Evolutionary conservation across 2,888 invertebrate species (phyloP).

Genomic region (Nudaria mundana): DNA sequence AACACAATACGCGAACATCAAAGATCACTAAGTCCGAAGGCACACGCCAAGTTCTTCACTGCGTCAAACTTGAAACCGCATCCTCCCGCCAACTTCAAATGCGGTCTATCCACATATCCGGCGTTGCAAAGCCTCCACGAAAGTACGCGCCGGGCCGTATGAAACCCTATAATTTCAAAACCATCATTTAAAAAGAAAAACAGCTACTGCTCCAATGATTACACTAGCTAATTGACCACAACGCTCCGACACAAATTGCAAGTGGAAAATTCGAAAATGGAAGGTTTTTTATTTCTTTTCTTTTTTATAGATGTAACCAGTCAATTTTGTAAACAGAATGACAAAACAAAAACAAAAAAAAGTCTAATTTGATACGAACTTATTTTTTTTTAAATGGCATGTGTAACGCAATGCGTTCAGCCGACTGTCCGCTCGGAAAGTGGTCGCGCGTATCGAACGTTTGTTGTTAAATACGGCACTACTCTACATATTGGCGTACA

Average conservation of each 20-base stretch:
- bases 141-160: constrained; percentile 58
- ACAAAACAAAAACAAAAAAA: background rate
- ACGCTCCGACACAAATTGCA: constrained; percentile 32
- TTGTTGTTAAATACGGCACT: constrained; percentile 76
- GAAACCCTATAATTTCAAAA: constrained; percentile 76
- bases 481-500: constrained; percentile 68
- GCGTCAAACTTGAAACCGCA: constrained; percentile 25
- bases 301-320: background rate
- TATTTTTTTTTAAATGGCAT: constrained; percentile 38
- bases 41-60: constrained; percentile 24
- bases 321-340: background rate
- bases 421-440: constrained; percentile 62
- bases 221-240: constrained; percentile 53
- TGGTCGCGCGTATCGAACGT: constrained; percentile 67
- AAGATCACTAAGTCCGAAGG: constrained; percentile 41
- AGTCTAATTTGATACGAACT: constrained; percentile 36
- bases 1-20: constrained; percentile 40
- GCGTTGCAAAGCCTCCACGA: constrained; percentile 45
- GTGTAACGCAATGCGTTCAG: constrained; percentile 57
- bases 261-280: constrained; percentile 40
- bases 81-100: constrained; percentile 40
- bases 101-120: constrained; percentile 59
- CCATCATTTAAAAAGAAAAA: constrained; percentile 60
- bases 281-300: constrained; percentile 16
- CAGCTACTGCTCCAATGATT: constrained; percentile 55